A percentile compares a stretch with the other conserved stretches of the same genome.
These are phyloP conservation scores for Troides helena DNA, from an alignment of 2,888 invertebrate species.

Conservation along the genomic window DNA sequence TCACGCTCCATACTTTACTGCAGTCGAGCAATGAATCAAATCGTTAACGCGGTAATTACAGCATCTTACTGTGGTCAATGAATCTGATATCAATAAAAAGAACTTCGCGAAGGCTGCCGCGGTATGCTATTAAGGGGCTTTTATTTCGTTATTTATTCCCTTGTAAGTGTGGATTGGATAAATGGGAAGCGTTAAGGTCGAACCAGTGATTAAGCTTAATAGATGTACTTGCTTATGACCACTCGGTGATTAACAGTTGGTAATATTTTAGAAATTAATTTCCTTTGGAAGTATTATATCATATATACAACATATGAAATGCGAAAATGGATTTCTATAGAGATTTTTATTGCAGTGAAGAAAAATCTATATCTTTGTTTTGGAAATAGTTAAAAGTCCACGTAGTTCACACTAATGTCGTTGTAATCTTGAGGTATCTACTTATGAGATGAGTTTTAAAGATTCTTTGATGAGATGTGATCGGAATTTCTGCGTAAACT, in stretches of 20 bases:
- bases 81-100: slow-evolving; percentile 54
- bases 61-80: slow-evolving; percentile 42
- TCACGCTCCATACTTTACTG: slow-evolving; percentile 29
- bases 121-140: slow-evolving; percentile 47
- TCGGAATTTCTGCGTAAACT: no score
- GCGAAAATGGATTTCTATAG: no score
- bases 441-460: no score
- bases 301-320: not conserved
- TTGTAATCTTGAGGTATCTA: no score
- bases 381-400: no score
- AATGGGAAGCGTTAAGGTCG: slow-evolving; percentile 36
- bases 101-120: slow-evolving; percentile 34
- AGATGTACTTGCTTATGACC: not conserved
- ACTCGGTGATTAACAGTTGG: not conserved
- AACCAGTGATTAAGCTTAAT: slow-evolving; percentile 32
- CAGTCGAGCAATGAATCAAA: slow-evolving; percentile 50
- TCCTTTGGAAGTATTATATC: not conserved
- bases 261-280: not conserved
- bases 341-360: no score
- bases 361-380: no score
- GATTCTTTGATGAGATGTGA: no score
- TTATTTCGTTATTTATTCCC: slow-evolving; percentile 49
- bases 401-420: no score
- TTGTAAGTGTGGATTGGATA: slow-evolving; percentile 39
- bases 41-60: slow-evolving; percentile 50